phyloP scores from a whole-genome alignment of 2,113 vertebrate genomes.

The Forbesichthys agassizii region DNA sequence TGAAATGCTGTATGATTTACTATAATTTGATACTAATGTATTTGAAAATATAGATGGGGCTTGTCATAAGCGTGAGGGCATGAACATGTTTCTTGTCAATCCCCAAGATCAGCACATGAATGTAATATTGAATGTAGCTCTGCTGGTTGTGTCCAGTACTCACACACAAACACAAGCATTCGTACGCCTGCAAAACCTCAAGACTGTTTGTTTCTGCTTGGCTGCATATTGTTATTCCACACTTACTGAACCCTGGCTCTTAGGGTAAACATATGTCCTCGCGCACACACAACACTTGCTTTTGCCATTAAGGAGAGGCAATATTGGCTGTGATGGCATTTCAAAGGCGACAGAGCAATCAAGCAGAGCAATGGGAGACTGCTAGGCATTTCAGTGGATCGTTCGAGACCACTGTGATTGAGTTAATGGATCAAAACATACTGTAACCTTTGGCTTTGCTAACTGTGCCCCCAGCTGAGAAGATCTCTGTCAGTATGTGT shows the following conservation, averaged over 20 bases:
- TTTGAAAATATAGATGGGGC: too few species aligned
- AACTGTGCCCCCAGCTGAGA: constrained; percentile 2
- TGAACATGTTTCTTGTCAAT: too few species aligned
- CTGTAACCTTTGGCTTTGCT: constrained; percentile 17
- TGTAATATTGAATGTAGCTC: constrained; percentile 30
- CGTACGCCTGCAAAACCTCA: too few species aligned
- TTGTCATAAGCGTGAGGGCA: too few species aligned
- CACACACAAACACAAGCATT: background rate
- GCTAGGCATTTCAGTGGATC: constrained; percentile 21
- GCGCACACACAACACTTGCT: background rate
- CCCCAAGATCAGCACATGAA: constrained; percentile 12
- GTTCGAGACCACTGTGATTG: constrained; percentile 36
- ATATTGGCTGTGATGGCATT: constrained; percentile 44
- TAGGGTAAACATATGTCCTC: background rate
- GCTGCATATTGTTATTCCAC: too few species aligned
- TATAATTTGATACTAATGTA: too few species aligned
- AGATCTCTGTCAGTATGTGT: too few species aligned
- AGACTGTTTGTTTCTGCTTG: too few species aligned
- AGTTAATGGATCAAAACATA: constrained; percentile 24
- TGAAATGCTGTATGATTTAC: too few species aligned
- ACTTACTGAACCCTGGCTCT: background rate
- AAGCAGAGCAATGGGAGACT: constrained; percentile 31
- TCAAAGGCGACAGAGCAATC: constrained; percentile 42
- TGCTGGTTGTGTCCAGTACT: background rate
- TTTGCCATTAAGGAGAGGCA: constrained; percentile 10